Conservation (phyloP, 2,113 vertebrate genomes). For the Empidonax alnorum region DNA sequence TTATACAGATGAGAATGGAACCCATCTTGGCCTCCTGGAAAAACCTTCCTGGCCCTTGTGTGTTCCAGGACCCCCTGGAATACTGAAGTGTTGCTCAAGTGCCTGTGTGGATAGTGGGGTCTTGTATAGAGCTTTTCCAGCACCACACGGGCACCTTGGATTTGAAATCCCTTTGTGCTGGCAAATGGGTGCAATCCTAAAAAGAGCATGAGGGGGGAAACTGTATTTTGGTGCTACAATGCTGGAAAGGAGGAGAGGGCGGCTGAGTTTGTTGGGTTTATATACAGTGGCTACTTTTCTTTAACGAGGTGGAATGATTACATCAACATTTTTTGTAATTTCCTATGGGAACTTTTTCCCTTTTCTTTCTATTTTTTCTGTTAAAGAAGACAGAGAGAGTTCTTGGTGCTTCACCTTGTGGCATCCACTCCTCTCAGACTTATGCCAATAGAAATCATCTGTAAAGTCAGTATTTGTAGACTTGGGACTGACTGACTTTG, state of each 20-base stretch:
- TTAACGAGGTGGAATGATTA: background rate
- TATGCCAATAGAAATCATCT: background rate
- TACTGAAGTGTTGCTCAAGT: rapidly evolving
- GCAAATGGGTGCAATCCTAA: background rate
- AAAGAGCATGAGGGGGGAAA: rapidly evolving
- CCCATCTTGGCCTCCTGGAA: background rate
- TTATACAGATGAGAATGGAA: too few species aligned
- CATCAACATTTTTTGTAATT: background rate
- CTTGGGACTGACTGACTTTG: background rate
- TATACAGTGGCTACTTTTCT: background rate
- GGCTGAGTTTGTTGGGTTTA: background rate
- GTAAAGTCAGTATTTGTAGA: background rate
- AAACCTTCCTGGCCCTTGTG: background rate
- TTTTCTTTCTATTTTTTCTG: background rate
- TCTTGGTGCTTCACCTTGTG: background rate
- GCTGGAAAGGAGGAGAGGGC: background rate
- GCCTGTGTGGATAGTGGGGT: rapidly evolving
- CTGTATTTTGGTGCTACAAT: background rate
- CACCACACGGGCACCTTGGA: background rate
- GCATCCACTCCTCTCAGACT: background rate
- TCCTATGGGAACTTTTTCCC: background rate
- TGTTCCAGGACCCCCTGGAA: background rate
- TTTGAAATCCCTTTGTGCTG: background rate
- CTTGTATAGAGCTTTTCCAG: background rate
- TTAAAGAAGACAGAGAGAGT: background rate